Conservation (phyloP, 2,113 vertebrate species). For the Bungarus multicinctus region DNA sequence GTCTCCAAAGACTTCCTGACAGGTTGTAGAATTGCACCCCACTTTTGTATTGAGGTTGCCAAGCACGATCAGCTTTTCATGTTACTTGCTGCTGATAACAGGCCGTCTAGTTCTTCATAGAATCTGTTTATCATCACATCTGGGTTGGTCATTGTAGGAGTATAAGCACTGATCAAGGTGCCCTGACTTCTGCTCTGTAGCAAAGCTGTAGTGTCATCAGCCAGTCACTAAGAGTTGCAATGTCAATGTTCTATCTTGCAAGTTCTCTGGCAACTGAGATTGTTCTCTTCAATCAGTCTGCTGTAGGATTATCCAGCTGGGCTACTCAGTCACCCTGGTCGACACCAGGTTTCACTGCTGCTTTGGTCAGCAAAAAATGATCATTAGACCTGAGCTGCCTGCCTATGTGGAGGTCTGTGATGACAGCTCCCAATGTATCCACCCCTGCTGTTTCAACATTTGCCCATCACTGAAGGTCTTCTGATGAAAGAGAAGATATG, state of each 20-base stretch:
- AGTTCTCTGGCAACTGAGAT: not conserved
- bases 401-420: too few relatives aligned
- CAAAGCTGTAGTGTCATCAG: not conserved
- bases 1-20: not conserved
- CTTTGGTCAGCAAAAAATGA: too few relatives aligned
- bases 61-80: not conserved
- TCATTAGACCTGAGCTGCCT: not conserved
- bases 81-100: not conserved
- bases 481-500: not conserved
- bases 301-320: too few relatives aligned
- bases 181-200: not conserved
- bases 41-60: not conserved
- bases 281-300: too few relatives aligned
- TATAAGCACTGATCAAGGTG: not conserved
- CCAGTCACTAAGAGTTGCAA: not conserved
- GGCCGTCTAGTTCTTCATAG: not conserved
- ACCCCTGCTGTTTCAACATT: not conserved
- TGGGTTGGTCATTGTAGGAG: not conserved
- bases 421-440: not conserved
- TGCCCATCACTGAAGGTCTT: not conserved
- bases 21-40: not conserved
- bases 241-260: not conserved
- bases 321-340: too few relatives aligned
- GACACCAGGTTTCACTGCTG: too few relatives aligned
- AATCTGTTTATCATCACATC: not conserved